Evolutionary conservation across 2,888 invertebrate genomes (phyloP).

Genomic region (Capitulum mitella): DNA sequence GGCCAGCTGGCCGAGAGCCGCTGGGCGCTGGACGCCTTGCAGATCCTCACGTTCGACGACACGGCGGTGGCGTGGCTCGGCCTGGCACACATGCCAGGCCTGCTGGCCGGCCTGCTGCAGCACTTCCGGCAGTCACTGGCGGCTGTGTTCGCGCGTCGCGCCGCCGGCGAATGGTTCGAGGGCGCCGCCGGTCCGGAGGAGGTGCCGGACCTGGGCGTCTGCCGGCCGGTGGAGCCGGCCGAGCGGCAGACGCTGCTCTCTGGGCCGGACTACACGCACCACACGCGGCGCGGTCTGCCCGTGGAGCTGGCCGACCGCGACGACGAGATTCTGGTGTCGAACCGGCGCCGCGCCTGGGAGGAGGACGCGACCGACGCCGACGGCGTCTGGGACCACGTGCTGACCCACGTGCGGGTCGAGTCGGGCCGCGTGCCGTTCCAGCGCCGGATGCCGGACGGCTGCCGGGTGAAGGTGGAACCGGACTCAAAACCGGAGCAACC

Average conservation of each 20-base stretch:
- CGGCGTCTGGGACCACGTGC: constrained; percentile 47
- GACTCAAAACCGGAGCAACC: neutral
- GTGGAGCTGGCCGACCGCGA: constrained; percentile 67
- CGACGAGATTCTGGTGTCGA: constrained; percentile 72
- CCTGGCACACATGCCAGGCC: constrained; percentile 82
- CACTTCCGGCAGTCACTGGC: constrained; percentile 84
- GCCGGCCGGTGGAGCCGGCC: constrained; percentile 37
- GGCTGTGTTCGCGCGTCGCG: constrained; percentile 65
- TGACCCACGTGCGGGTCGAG: constrained; percentile 78
- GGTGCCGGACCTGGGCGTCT: constrained; percentile 44
- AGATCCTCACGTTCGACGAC: constrained; percentile 93
- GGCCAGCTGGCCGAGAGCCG: constrained; percentile 92
- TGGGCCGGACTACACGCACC: constrained; percentile 64
- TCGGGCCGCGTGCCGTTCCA: constrained; percentile 60
- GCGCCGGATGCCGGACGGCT: constrained; percentile 27
- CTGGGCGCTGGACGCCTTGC: constrained; percentile 95
- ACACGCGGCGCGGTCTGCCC: constrained; percentile 68
- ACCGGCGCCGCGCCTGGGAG: constrained; percentile 71
- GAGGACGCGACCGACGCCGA: constrained; percentile 39
- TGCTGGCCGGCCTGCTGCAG: constrained; percentile 82
- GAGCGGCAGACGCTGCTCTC: constrained; percentile 39
- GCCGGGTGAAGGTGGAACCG: constrained; percentile 27
- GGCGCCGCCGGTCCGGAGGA: constrained; percentile 23
- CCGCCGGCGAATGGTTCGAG: constrained; percentile 12
- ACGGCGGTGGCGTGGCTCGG: constrained; percentile 87